These are phyloP conservation scores for Lycocorax pyrrhopterus DNA, from an alignment of 2,113 vertebrate genomes.

Conservation along the genomic window DNA sequence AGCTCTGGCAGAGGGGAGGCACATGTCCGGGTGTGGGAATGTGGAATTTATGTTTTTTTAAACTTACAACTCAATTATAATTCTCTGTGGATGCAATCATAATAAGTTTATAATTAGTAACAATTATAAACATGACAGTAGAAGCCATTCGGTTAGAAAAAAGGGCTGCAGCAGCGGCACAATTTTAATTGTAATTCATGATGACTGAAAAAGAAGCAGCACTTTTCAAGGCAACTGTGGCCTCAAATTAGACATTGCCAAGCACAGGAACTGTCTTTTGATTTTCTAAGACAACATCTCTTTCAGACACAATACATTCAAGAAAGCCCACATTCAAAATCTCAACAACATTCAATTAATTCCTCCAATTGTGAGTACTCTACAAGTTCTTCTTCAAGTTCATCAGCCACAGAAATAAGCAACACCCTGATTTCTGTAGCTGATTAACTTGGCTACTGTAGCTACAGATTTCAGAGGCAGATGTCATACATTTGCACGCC, in stretches of 20 bases:
- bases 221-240: background rate
- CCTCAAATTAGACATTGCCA: background rate
- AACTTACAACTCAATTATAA: background rate
- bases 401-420: background rate
- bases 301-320: background rate
- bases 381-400: background rate
- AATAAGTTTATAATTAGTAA: constrained; percentile 14
- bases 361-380: background rate
- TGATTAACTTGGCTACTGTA: background rate
- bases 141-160: background rate
- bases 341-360: background rate
- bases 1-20: background rate
- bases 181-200: background rate
- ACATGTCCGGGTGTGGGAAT: fast-evolving
- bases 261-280: background rate
- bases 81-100: background rate
- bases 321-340: background rate
- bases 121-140: background rate
- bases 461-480: background rate
- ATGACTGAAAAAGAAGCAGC: background rate
- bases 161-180: background rate
- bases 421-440: background rate
- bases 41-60: background rate
- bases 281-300: background rate
- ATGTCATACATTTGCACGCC: background rate